Evolutionary conservation across 2,888 invertebrate genomes (phyloP).

Genomic region (Apantesis nais): DNA sequence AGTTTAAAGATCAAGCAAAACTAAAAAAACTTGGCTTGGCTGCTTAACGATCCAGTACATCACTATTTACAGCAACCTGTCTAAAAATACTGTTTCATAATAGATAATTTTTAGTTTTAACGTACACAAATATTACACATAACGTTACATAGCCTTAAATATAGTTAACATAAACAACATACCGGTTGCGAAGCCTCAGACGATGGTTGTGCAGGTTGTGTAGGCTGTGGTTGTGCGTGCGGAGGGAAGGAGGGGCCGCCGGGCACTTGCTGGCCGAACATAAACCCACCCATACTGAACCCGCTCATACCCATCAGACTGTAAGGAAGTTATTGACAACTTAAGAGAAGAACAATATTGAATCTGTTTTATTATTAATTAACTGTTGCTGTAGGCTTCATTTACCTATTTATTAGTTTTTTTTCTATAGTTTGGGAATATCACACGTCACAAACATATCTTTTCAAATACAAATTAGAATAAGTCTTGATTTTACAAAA

Average conservation of each 20-base stretch:
- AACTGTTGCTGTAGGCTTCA: no score
- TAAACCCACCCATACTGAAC: constrained; percentile 74
- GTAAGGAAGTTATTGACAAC: constrained; percentile 6
- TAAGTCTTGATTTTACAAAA: background rate
- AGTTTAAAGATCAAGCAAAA: no score
- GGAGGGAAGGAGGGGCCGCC: constrained; percentile 52
- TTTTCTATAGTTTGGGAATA: no score
- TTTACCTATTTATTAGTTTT: no score
- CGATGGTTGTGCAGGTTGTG: constrained; percentile 9
- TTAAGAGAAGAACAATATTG: background rate
- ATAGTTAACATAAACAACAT: background rate
- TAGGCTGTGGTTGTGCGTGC: constrained; percentile 28
- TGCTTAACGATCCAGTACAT: no score
- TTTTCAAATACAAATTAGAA: background rate
- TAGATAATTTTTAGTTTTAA: no score
- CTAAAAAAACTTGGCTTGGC: background rate
- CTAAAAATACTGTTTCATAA: no score
- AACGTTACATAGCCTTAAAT: background rate
- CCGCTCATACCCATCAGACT: constrained; percentile 67
- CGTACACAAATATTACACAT: background rate
- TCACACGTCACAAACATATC: background rate
- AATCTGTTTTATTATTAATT: background rate
- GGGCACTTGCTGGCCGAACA: constrained; percentile 75
- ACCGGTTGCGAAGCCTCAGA: constrained; percentile 30
- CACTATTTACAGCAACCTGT: no score